Evolutionary conservation across 1,140 invertebrate species (phyloP), one percentile per base, ranked within the genome.

Genomic region (Pachypsylla venusta): DNA sequence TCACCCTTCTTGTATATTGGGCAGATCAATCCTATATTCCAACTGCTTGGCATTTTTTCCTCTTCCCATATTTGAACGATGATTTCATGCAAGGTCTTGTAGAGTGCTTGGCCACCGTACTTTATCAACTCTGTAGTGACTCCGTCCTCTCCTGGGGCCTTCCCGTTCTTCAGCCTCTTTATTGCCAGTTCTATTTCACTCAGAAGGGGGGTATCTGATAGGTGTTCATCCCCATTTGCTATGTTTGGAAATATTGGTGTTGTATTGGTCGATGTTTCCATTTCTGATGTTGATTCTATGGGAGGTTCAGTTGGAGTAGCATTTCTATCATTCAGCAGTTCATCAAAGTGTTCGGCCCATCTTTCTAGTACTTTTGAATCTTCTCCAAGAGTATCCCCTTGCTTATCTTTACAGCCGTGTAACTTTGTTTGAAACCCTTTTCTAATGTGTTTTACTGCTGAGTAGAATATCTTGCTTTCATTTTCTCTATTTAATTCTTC

Each of bases 1-100:
- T 66, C 64, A 16, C 65, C 62, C 60, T 68, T 68, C 42, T 67
- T 67, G 39, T 61, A 56, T 20, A 67, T 59, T 26, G 65, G 61
- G 14, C 28, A 40, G 10, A 65, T 62, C 20, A 65, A 58, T 7
- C 55, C 61, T 13, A 5, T 57, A 48, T 54, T 65, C 64, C 65
- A 66, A n/a, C 65, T 56, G 25, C 57, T 30, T 26, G 64, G 66
- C 42, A 65, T 56, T 16, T 59, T 62, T 54, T 66, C 60, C 26
- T 60, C 57, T 40, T 56, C 28, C 61, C 61, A 63, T 12, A 65
- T 64, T 20, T 42, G 16, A 16, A 22, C 1, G 19, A 63, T 59
- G 25, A 63, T 7, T 2, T 48, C 22, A 24, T 56, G 24, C 13
- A 40, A n/a, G 1, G 24, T 24, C 26, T 59, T 35, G 4, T 14